Conservation (phyloP, 2,797 vertebrate species). For the Taenioides sp. region DNA sequence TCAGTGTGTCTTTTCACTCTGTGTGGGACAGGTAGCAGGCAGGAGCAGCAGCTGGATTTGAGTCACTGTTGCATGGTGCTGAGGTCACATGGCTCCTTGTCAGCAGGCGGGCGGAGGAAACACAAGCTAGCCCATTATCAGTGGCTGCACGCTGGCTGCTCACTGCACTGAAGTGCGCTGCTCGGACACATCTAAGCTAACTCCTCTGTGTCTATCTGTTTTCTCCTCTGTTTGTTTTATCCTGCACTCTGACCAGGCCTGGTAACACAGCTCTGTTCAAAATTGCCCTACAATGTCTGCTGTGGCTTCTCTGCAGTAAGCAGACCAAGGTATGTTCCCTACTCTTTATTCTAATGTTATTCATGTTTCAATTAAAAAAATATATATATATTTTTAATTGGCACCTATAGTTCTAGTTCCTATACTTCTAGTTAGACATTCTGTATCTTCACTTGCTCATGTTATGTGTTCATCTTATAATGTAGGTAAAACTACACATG, state of each 20-base stretch:
- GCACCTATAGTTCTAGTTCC: background rate
- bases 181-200: constrained; percentile 47
- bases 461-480: background rate
- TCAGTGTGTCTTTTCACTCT: background rate
- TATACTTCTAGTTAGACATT: background rate
- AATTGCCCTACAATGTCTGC: constrained; percentile 77
- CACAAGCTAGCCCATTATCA: constrained; percentile 77
- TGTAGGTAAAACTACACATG: background rate
- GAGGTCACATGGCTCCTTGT: constrained; percentile 81
- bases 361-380: background rate
- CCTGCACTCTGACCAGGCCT: constrained; percentile 64
- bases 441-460: background rate
- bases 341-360: background rate
- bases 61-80: constrained; percentile 73
- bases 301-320: constrained; percentile 76
- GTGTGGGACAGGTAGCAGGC: constrained; percentile 11
- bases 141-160: constrained; percentile 50
- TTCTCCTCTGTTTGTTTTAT: constrained; percentile 49
- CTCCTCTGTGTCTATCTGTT: constrained; percentile 31
- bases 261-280: constrained; percentile 67
- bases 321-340: constrained; percentile 70
- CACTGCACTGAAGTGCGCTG: constrained; percentile 24
- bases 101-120: constrained; percentile 77
- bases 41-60: constrained; percentile 50
- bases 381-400: background rate